Evolutionary conservation across 2,797 vertebrate species (phyloP).

Genomic region (Pangasius mekongensis): DNA sequence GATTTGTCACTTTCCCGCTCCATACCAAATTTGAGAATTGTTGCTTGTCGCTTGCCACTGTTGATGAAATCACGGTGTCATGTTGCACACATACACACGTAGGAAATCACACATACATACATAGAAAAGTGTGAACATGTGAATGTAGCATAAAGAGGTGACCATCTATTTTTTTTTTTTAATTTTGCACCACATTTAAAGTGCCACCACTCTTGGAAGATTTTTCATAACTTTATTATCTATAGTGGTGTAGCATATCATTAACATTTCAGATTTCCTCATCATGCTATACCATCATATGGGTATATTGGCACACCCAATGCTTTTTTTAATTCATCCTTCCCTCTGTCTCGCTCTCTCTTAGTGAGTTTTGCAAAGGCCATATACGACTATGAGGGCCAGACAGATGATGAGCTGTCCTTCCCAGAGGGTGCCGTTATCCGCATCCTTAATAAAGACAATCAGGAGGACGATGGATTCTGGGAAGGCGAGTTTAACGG

Average conservation of each 20-base stretch:
- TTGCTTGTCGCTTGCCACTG: not conserved
- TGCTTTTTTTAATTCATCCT: slow-evolving; percentile 47
- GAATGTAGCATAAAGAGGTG: not conserved
- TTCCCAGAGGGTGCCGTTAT: slow-evolving; percentile 95
- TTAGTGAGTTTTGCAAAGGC: slow-evolving; percentile 92
- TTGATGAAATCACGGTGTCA: not conserved
- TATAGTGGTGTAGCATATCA: not conserved
- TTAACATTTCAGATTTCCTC: not conserved
- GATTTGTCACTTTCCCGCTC: not conserved
- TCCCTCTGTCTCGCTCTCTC: slow-evolving; percentile 32
- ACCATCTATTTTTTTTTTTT: not conserved
- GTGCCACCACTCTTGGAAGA: not conserved
- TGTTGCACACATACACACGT: not conserved
- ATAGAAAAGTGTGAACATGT: not conserved
- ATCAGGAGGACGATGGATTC: slow-evolving; percentile 97
- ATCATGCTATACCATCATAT: not conserved
- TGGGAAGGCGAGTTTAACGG: slow-evolving; percentile 97
- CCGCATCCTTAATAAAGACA: slow-evolving; percentile 93
- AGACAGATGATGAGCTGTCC: slow-evolving; percentile 93
- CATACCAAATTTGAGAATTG: not conserved
- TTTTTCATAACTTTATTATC: not conserved
- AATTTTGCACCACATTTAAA: not conserved
- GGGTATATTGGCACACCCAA: not conserved
- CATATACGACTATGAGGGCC: slow-evolving; percentile 97
- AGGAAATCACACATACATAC: not conserved